phyloP scores from a whole-genome alignment of 2,888 invertebrate genomes.

The Athripsodes cinereus region DNA sequence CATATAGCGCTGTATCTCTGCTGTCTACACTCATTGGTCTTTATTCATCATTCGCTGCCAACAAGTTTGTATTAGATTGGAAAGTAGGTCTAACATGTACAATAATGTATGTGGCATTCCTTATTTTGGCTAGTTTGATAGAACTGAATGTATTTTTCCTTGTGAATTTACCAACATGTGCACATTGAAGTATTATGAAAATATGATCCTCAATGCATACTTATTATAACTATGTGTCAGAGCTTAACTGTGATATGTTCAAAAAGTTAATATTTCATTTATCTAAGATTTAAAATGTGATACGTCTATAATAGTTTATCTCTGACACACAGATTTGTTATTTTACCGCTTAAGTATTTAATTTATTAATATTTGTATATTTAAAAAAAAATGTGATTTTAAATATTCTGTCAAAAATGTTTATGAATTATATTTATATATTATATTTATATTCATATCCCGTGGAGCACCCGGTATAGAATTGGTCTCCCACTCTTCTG shows the following conservation, averaged over 20 bases:
- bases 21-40: slow-evolving; percentile 66
- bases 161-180: slow-evolving; percentile 68
- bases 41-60: slow-evolving; percentile 58
- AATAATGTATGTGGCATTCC: slow-evolving; percentile 59
- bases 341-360: neutral
- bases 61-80: slow-evolving; percentile 65
- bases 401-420: neutral
- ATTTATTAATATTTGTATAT: neutral
- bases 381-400: neutral
- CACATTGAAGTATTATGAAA: slow-evolving; percentile 35
- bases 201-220: neutral
- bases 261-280: neutral
- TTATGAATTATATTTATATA: too few relatives aligned
- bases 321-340: neutral
- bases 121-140: slow-evolving; percentile 62
- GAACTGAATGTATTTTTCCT: slow-evolving; percentile 72
- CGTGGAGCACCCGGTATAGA: too few relatives aligned
- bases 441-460: too few relatives aligned
- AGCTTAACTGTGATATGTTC: neutral
- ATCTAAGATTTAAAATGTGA: neutral
- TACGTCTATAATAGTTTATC: neutral
- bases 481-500: too few relatives aligned
- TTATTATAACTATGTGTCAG: neutral
- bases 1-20: slow-evolving; percentile 69
- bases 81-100: slow-evolving; percentile 63